Evolutionary conservation across 2,888 invertebrate genomes (phyloP), one percentile per base, ranked within the genome.

Genomic region (Eugnorisma glareosa): DNA sequence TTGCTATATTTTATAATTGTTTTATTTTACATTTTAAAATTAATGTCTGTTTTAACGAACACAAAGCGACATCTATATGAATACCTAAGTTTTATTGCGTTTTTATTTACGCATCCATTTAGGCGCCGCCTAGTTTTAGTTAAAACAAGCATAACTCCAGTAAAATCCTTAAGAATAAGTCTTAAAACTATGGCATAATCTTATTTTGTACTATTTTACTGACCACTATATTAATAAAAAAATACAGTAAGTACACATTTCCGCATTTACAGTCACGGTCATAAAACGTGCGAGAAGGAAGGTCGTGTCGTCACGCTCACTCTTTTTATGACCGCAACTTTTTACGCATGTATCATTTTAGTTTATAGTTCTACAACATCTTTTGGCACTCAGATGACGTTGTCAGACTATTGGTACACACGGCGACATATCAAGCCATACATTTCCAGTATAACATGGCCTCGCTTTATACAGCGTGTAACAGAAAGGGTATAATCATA

Each of bases 201-300:
- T 67, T 68, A 79, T 81, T 79, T 79, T 79, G 81, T 79, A 80
- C 80, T 70, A 31, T 71, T 67, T n/a, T 57, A 81, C 72, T 77
- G 59, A 40, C 77, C 61, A 31, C 7, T 1, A 13, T 24, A 51
- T 28, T 69, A 73, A 15, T 28, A 21, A 21, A 31, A 15, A 28
- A 31, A 18, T 8, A n/a, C 4, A 43, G 15, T 54, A 15, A 13
- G 7, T 61, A 61, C 13, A 63, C 13, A 37, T 21, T 37, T 7
- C 15, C n/a, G 7, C 7, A 37, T 7, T 31, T 1, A 0, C n/a
- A 45, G n/a, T n/a, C 0, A 21, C 21, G 13, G 37, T 48, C 68
- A 15, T 24, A 1, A 48, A 48, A 69, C 15, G 72, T 28, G 24
- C 13, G 45, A 69, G 21, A 6, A 45, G 45, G 45, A 37, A 21